A percentile compares a stretch with the other conserved stretches of the same genome.
Conservation (phyloP, 2,888 invertebrate species). For the Trissoscelio sp. region DNA sequence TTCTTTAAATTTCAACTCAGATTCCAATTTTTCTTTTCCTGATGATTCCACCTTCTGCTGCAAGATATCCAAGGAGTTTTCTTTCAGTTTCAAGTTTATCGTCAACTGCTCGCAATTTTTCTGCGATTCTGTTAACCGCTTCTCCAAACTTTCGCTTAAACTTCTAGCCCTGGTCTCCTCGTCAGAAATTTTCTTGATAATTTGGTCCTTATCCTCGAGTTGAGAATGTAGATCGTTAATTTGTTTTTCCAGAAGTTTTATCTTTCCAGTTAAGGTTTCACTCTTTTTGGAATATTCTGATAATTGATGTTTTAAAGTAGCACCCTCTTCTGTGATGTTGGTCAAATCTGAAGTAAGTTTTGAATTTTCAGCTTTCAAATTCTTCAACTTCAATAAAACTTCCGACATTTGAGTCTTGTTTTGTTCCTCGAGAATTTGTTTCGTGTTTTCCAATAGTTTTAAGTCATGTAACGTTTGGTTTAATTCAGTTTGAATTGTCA, state of each 20-base stretch:
- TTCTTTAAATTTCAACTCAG: conserved; percentile 75
- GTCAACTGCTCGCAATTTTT: conserved; percentile 52
- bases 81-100: conserved; percentile 71
- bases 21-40: conserved; percentile 70
- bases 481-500: conserved; percentile 51
- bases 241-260: conserved; percentile 11
- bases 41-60: conserved; percentile 70
- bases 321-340: conserved; percentile 26
- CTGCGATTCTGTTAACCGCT: conserved; percentile 47
- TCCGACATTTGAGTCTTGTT: conserved; percentile 27
- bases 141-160: conserved; percentile 35
- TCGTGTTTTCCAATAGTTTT: conserved; percentile 38
- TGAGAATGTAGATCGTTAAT: conserved; percentile 7
- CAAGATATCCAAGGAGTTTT: conserved; percentile 69
- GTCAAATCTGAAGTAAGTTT: conserved; percentile 9
- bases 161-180: conserved; percentile 27
- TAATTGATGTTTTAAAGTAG: conserved; percentile 20
- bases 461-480: conserved; percentile 50
- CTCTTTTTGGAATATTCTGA: conserved; percentile 28
- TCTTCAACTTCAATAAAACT: conserved; percentile 26
- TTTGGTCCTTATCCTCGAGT: conserved; percentile 32
- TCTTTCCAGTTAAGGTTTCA: conserved; percentile 22
- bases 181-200: conserved; percentile 13
- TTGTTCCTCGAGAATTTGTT: conserved; percentile 45
- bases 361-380: conserved; percentile 40